Conservation (phyloP, 2,113 vertebrate genomes). For the Nannobrachium achirus region DNA sequence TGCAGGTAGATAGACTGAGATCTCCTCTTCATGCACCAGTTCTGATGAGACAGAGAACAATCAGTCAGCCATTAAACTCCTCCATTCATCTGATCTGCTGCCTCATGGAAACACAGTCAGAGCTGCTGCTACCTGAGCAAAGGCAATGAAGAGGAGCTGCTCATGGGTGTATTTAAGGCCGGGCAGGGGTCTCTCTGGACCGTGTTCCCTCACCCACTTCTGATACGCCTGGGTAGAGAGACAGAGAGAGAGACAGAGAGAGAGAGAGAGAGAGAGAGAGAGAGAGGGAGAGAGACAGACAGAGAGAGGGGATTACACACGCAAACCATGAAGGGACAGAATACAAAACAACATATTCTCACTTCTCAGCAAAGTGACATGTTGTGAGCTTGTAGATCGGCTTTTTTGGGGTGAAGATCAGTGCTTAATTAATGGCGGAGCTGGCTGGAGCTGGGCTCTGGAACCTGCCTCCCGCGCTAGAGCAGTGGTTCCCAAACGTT, state of each 20-base stretch:
- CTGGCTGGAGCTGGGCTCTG: no score
- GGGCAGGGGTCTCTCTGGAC: constrained; percentile 91
- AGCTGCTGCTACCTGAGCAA: constrained; percentile 87
- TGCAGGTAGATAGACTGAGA: constrained; percentile 97
- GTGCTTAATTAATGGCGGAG: no score
- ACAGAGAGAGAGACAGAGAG: not conserved
- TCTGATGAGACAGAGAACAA: constrained; percentile 75
- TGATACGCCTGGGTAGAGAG: constrained; percentile 89
- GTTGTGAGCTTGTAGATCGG: no score
- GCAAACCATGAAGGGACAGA: not conserved
- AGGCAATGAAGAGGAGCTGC: constrained; percentile 97
- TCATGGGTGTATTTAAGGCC: constrained; percentile 96
- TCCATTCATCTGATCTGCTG: no score
- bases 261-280: constrained; percentile 4
- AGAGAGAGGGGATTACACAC: not conserved
- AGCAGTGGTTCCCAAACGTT: no score
- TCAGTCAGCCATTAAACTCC: no score
- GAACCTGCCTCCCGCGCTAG: no score
- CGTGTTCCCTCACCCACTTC: constrained; percentile 97
- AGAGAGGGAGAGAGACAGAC: not conserved
- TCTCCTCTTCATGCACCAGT: constrained; percentile 98
- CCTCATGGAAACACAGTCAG: no score
- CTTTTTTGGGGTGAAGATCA: no score
- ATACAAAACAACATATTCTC: not conserved
- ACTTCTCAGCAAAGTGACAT: no score